phyloP scores from a whole-genome alignment of 2,113 vertebrate species.

The Macrotis lagotis region DNA sequence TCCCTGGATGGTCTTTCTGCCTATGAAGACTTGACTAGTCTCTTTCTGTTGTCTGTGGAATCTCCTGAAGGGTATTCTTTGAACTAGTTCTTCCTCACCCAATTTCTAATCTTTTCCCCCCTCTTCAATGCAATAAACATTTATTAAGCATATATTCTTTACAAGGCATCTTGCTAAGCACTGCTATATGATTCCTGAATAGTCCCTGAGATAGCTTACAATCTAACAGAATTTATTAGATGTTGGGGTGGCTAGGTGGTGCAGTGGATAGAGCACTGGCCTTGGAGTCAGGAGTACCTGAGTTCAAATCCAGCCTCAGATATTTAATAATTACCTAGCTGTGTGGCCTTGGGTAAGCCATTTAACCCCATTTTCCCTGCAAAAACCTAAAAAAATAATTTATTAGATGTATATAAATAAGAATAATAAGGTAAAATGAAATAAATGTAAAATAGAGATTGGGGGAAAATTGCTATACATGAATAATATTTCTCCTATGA shows the following conservation, averaged over 20 bases:
- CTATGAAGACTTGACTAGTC: background rate
- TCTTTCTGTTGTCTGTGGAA: background rate
- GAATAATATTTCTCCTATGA: background rate
- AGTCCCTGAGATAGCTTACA: background rate
- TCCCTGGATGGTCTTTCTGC: background rate
- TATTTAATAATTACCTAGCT: no score
- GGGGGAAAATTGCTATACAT: background rate
- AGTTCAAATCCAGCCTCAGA: no score
- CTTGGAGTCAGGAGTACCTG: no score
- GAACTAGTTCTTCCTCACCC: background rate
- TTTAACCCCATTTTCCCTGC: no score
- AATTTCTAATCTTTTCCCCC: background rate
- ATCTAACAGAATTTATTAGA: background rate
- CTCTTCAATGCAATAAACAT: background rate
- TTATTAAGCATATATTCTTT: background rate
- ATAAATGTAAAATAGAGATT: background rate
- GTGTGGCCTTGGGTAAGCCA: no score
- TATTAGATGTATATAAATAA: background rate
- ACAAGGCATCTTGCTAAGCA: background rate
- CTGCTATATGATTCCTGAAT: no score
- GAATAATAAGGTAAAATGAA: background rate
- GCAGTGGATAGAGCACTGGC: no score
- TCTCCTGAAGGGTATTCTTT: background rate
- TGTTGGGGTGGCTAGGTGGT: no score
- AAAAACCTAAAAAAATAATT: no score